Percentiles rank a stretch among this genome's conserved stretches.
These are phyloP conservation scores for Peromyscus maniculatus DNA, from an alignment of 2,113 vertebrate species.

Conservation along the genomic window DNA sequence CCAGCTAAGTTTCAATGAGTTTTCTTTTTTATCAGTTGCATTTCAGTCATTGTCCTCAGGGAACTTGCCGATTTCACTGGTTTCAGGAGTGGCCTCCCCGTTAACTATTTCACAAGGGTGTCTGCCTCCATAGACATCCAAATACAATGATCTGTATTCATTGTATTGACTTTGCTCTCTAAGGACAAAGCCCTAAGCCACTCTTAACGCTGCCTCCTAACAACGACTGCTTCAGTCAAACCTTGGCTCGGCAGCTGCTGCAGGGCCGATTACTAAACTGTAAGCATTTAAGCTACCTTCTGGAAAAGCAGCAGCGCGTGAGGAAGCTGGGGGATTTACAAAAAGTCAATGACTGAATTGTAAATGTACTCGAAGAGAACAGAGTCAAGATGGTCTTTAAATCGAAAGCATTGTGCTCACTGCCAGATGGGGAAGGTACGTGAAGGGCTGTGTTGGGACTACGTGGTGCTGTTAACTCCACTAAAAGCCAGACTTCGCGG, in stretches of 20 bases:
- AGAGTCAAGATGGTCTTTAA: conserved; percentile 61
- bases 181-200: neutral
- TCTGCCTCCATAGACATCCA: neutral
- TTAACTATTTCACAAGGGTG: neutral
- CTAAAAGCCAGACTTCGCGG: conserved; percentile 60
- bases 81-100: neutral
- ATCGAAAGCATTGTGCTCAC: conserved; percentile 15
- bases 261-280: neutral
- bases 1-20: neutral
- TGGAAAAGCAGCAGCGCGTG: conserved; percentile 31
- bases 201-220: neutral
- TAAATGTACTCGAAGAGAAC: conserved; percentile 50
- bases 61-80: neutral
- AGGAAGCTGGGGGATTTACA: conserved; percentile 60
- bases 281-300: conserved; percentile 30
- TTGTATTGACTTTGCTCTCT: conserved; percentile 22
- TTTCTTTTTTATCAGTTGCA: conserved; percentile 1
- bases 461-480: conserved; percentile 33
- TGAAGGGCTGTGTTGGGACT: conserved; percentile 34
- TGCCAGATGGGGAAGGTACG: conserved; percentile 57
- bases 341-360: conserved; percentile 17
- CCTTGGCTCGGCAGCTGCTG: neutral
- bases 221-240: conserved; percentile 9
- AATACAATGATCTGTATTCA: neutral
- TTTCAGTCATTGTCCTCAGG: conserved; percentile 20